These are phyloP conservation scores for Psococerastis gibbosa DNA, from an alignment of 2,888 invertebrate species.

Conservation along the genomic window DNA sequence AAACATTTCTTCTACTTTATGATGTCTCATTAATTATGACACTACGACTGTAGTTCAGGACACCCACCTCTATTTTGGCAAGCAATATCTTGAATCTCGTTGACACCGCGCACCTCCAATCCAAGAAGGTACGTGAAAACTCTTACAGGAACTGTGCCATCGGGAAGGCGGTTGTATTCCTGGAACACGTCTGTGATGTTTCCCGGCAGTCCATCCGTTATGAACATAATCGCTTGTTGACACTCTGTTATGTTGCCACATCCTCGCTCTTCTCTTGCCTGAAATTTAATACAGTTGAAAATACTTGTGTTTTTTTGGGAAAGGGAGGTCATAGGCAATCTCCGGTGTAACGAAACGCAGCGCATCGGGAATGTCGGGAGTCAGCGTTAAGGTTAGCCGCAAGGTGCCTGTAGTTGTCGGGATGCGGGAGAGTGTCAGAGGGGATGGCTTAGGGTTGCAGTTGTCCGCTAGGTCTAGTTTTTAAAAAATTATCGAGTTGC, in stretches of 20 bases:
- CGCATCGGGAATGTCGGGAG: no score
- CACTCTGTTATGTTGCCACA: conserved; percentile 35
- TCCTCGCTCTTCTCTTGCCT: conserved; percentile 11
- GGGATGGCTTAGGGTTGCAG: no score
- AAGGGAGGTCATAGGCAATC: no score
- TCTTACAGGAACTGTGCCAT: conserved; percentile 61
- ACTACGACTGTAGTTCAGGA: no score
- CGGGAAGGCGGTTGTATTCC: conserved; percentile 54
- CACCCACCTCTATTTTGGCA: conserved; percentile 71
- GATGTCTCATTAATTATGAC: no score
- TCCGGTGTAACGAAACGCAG: no score
- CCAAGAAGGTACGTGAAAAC: conserved; percentile 93
- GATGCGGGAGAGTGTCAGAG: not conserved
- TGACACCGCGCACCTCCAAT: conserved; percentile 75
- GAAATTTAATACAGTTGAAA: conserved; percentile 9
- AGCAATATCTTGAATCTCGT: conserved; percentile 85
- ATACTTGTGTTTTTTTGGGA: no score
- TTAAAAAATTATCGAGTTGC: no score
- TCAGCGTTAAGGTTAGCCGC: no score
- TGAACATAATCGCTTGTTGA: conserved; percentile 90
- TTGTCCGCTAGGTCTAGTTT: no score
- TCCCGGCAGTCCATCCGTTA: conserved; percentile 86
- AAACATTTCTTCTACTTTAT: no score
- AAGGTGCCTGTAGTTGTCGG: no score
- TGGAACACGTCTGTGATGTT: conserved; percentile 73